These are phyloP conservation scores for Anabacerthia variegaticeps DNA, from an alignment of 2,797 vertebrate species.

Conservation along the genomic window DNA sequence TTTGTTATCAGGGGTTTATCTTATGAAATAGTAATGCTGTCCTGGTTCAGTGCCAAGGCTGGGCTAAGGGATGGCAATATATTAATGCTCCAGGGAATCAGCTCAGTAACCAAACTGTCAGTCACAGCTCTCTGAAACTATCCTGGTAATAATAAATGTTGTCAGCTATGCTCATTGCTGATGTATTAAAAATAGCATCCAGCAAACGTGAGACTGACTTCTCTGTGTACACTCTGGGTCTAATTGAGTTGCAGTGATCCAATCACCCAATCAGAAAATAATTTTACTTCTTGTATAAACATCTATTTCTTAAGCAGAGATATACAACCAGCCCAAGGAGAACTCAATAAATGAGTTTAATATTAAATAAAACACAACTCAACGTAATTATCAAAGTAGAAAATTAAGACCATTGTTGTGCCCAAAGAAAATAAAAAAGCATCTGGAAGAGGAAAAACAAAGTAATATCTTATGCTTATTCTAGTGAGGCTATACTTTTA, in stretches of 20 bases:
- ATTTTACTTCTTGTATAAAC: background rate
- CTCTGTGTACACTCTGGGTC: background rate
- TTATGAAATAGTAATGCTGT: background rate
- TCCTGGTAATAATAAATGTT: background rate
- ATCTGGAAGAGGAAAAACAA: background rate
- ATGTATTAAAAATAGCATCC: background rate
- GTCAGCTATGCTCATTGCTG: background rate
- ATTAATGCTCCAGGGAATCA: background rate
- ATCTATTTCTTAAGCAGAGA: background rate
- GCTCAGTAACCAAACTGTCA: background rate
- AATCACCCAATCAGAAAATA: background rate
- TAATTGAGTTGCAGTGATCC: background rate
- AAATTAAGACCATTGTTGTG: background rate
- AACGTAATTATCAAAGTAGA: background rate
- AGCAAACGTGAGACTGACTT: background rate
- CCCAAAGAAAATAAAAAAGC: background rate
- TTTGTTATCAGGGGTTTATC: background rate
- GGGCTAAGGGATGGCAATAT: background rate
- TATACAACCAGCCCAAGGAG: background rate
- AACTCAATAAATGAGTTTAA: background rate
- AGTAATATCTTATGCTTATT: background rate
- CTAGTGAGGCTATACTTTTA: background rate
- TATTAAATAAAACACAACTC: background rate
- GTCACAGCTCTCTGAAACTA: background rate
- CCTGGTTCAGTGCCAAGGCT: background rate